A percentile compares a stretch with the other conserved stretches of the same genome.
phyloP scores from a whole-genome alignment of 2,888 invertebrate species.

The Erpobdella octoculata region DNA sequence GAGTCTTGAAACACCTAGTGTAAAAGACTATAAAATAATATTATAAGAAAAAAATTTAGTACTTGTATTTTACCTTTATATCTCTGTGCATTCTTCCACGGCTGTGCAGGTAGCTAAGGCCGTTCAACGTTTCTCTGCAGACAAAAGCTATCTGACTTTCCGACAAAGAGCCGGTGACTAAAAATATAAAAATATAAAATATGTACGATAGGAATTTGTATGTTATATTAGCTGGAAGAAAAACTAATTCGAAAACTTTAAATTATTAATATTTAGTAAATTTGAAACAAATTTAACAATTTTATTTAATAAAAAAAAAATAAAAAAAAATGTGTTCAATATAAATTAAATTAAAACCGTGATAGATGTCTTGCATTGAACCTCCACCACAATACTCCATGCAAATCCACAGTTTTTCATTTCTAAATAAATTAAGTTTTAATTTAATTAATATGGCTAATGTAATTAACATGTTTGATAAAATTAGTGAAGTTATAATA shows the following conservation, averaged over 20 bases:
- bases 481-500: too few relatives aligned
- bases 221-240: too few relatives aligned
- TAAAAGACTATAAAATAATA: too few relatives aligned
- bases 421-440: conserved; percentile 43
- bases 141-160: conserved; percentile 96
- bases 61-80: conserved; percentile 60
- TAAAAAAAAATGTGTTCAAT: too few relatives aligned
- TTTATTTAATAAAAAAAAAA: too few relatives aligned
- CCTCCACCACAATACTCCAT: conserved; percentile 99
- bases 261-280: too few relatives aligned
- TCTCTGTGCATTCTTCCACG: conserved; percentile 95
- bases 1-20: too few relatives aligned
- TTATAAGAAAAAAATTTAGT: too few relatives aligned
- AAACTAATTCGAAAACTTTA: too few relatives aligned
- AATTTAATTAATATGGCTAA: not conserved
- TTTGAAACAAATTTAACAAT: too few relatives aligned
- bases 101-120: conserved; percentile 85
- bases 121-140: conserved; percentile 88
- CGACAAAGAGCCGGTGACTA: conserved; percentile 67
- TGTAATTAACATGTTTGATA: too few relatives aligned
- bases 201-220: too few relatives aligned
- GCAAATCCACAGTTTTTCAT: conserved; percentile 97
- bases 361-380: conserved; percentile 94
- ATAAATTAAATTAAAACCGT: conserved; percentile 59
- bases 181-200: not conserved